Conservation (phyloP, 2,113 vertebrate genomes). For the Strix aluco region DNA sequence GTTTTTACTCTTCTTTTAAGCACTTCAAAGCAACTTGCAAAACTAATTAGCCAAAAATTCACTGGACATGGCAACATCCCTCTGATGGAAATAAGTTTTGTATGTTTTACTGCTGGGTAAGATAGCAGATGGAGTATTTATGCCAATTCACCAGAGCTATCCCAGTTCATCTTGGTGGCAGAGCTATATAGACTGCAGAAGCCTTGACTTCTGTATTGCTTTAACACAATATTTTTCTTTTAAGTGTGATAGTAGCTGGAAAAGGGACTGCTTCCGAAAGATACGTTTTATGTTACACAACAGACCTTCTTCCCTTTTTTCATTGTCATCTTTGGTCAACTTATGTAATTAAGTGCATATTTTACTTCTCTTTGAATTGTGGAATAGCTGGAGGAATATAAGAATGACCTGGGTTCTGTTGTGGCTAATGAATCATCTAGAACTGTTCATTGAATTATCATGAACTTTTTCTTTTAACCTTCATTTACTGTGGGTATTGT, state of each 20-base stretch:
- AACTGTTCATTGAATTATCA: not conserved
- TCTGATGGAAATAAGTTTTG: not conserved
- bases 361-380: not conserved
- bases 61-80: not conserved
- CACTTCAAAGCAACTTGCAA: conserved; percentile 2
- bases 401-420: not conserved
- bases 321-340: conserved; percentile 1
- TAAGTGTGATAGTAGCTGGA: not conserved
- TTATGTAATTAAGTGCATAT: not conserved
- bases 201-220: conserved; percentile 32
- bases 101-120: not conserved
- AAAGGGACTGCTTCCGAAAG: conserved; percentile 8
- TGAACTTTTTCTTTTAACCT: not conserved
- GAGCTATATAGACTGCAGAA: conserved; percentile 26
- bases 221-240: not conserved
- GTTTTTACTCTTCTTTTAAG: conserved; percentile 6
- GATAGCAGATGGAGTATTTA: not conserved
- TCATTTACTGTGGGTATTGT: not conserved
- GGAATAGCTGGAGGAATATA: not conserved
- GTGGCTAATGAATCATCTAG: conserved; percentile 1
- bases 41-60: not conserved
- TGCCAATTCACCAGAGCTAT: not conserved
- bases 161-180: not conserved
- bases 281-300: not conserved
- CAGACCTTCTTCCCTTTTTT: conserved; percentile 18